Percentiles rank a stretch among this genome's conserved stretches.
These are phyloP conservation scores for Orussus abietinus DNA, from an alignment of 1,140 invertebrate genomes.

Conservation along the genomic window DNA sequence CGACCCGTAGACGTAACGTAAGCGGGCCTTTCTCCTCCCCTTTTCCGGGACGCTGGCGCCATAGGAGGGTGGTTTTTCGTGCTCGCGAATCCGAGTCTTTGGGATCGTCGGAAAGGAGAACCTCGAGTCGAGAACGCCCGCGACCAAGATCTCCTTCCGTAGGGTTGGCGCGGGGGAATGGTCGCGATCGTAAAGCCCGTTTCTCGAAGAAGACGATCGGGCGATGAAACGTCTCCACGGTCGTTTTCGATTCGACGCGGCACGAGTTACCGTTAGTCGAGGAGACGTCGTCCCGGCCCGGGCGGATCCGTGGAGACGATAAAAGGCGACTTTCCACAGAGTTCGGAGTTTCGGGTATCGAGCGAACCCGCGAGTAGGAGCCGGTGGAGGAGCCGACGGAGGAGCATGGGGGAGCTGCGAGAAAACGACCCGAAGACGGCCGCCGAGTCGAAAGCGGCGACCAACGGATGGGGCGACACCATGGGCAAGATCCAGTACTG, in stretches of 20 bases:
- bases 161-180: no score
- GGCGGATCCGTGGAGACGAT: constrained; percentile 20
- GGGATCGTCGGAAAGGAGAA: no score
- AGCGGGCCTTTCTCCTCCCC: neutral
- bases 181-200: no score
- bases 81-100: no score
- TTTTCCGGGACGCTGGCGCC: no score
- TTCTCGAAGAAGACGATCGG: no score
- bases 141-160: no score
- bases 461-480: constrained; percentile 35
- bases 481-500: constrained; percentile 49
- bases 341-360: no score
- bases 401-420: constrained; percentile 6
- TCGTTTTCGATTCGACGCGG: neutral
- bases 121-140: no score
- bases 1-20: neutral
- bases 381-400: constrained; percentile 4
- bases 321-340: constrained; percentile 8
- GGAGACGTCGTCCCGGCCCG: constrained; percentile 6
- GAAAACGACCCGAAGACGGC: constrained; percentile 1
- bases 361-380: no score
- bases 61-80: no score
- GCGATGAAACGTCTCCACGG: no score
- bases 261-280: constrained; percentile 1
- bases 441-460: constrained; percentile 4